Conservation (phyloP, 1,140 invertebrate species). For the Palaemon carinicauda region DNA sequence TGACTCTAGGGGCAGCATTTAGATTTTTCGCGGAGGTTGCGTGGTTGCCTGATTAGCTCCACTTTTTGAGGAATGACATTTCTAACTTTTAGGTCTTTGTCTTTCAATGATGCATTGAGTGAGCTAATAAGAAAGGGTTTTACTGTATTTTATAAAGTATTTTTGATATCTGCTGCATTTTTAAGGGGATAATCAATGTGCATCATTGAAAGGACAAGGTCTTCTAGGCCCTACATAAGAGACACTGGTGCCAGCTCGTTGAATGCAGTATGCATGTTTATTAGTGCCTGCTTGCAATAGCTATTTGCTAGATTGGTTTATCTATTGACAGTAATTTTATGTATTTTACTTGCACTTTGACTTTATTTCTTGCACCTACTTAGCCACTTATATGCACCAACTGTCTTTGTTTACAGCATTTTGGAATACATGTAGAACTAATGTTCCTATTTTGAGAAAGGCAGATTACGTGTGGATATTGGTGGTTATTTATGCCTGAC, state of each 20-base stretch:
- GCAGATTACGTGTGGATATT: no score
- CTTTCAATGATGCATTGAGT: neutral
- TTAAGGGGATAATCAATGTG: neutral
- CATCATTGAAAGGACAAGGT: slow-evolving; percentile 30
- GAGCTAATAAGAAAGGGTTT: no score
- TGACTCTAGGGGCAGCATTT: slow-evolving; percentile 45
- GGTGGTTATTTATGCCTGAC: no score
- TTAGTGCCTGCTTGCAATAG: slow-evolving; percentile 23
- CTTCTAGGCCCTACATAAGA: slow-evolving; percentile 51
- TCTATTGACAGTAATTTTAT: no score
- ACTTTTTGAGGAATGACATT: slow-evolving; percentile 45
- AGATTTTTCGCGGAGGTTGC: slow-evolving; percentile 49
- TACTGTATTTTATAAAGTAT: no score
- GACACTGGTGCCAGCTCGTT: slow-evolving; percentile 50
- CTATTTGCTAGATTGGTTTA: slow-evolving; percentile 26
- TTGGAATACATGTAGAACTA: neutral
- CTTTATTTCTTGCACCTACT: slow-evolving; percentile 24
- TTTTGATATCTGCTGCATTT: no score
- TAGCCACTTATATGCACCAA: slow-evolving; percentile 13
- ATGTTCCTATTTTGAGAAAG: neutral
- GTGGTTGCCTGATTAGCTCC: slow-evolving; percentile 50
- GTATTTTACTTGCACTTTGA: slow-evolving; percentile 4
- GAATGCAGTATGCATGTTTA: slow-evolving; percentile 15
- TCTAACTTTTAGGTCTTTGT: neutral
- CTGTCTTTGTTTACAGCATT: neutral